Conservation (phyloP, 2,888 invertebrate genomes). For the Oxycera nigricornis region DNA sequence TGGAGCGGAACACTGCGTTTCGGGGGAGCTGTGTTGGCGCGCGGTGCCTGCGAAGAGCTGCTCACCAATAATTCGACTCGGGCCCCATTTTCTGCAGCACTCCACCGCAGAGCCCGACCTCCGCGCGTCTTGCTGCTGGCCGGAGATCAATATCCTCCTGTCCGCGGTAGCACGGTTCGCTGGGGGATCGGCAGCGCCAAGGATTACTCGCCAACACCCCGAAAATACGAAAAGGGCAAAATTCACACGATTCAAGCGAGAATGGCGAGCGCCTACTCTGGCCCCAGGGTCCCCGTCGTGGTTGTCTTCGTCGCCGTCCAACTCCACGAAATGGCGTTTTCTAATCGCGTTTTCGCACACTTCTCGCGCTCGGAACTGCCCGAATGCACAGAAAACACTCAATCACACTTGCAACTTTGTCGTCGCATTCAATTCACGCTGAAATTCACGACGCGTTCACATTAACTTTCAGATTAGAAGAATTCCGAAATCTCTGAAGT, state of each 20-base stretch:
- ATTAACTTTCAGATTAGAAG: constrained; percentile 43
- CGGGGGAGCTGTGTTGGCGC: neutral
- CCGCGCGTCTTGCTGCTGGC: constrained; percentile 3
- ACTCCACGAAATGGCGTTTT: constrained; percentile 35
- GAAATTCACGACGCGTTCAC: constrained; percentile 46
- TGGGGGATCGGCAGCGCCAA: neutral
- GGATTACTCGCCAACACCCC: constrained; percentile 30
- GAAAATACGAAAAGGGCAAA: constrained; percentile 11
- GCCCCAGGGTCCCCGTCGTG: constrained; percentile 31
- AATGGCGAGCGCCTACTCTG: constrained; percentile 34
- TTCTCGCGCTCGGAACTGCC: neutral
- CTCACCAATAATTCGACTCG: neutral
- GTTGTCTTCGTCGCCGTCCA: constrained; percentile 9
- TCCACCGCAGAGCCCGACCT: neutral
- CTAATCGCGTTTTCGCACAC: constrained; percentile 32
- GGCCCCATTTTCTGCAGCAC: constrained; percentile 4
- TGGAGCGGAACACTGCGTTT: neutral
- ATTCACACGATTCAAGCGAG: constrained; percentile 10
- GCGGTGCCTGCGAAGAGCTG: neutral
- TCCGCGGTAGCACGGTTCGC: neutral
- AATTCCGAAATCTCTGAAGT: constrained; percentile 47
- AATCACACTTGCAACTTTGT: neutral
- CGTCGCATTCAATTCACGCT: neutral
- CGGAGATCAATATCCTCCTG: neutral
- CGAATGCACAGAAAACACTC: constrained; percentile 7